Evolutionary conservation across 2,113 vertebrate species (phyloP), one percentile per base, ranked within the genome.

Genomic region (Mugil cephalus): DNA sequence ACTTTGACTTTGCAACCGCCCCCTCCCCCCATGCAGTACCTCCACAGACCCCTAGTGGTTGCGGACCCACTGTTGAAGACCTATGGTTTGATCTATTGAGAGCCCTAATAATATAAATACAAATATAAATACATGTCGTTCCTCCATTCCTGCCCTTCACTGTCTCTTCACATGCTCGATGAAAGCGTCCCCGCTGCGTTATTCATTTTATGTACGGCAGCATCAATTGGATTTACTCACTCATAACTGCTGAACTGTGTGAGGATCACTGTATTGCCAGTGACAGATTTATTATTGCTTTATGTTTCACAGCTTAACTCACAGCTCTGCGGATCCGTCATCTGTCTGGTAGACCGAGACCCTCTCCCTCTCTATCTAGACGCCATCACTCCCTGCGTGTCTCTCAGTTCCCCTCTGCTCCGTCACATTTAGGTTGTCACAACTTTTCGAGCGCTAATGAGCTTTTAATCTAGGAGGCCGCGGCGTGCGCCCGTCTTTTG

Each of bases 231-330:
- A 80, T 88, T 62, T 61, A 43, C 64, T 66, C 58, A n/a, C 43
- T 60, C 18, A 19, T 53, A 56, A 50, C 47, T 17, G 62, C 39
- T 46, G 39, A 56, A 45, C 10, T 58, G 24, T 8, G 43, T 18
- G 19, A 38, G 13, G 39, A 7, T 84, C 18, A 4, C 53, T 24
- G 51, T 56, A 43, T 53, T 62, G 43, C 2, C 39, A 75, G 42
- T 74, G 84, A 85, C 89, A 85, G 79, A 88, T 86, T 83, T 82
- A 80, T 87, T 86, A 69, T 85, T 77, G 71, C 79, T 78, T 59
- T 65, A 51, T 78, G 80, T 58, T 58, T 88, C 77, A 73, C 86
- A 88, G 82, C 83, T 89, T 82, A 69, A 85, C 55, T 88, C 79
- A 79, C 80, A 87, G 70, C 78, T 84, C 69, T 18, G 39, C 10